Evolutionary conservation across 2,113 vertebrate genomes (phyloP), one percentile per base, ranked within the genome.

Genomic region (Steatornis caripensis): DNA sequence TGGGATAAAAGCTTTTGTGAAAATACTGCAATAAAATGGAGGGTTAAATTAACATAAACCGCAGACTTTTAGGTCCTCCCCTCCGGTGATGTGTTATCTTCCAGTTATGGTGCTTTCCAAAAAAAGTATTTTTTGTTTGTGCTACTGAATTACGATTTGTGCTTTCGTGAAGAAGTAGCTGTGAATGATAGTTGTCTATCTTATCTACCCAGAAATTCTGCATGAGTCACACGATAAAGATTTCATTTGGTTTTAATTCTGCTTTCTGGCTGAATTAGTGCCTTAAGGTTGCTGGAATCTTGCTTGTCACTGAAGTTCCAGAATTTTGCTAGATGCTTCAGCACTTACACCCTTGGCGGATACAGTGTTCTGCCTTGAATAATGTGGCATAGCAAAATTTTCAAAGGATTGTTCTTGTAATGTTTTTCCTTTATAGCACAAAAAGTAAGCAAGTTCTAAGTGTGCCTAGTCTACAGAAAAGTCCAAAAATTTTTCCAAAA

Each of bases 1-100:
- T 60, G 81, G 74, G 85, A 75, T 97, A 96, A 97, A 98, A 96
- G 41, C 24, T 51, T 80, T 58, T 69, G 26, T 86, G 83, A 74
- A 90, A 77, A 70, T 71, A 62, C 0, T 36, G 34, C 12, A 15
- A 20, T 54, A 27, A 51, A 64, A 15, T 11, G 11, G 55, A 78
- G n/a, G 32, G 49, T 77, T 88, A 62, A 90, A 76, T 84, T 86
- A 10, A 90, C 11, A 66, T 81, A 93, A 71, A 89, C 91, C 89
- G 43, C 43, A 39, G 7, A 79, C 5, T 57, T 72, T 30, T 27
- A 76, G 41, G 17, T 87, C 17, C 6, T 71, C 17, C 6, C 68
- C 22, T 87, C 60, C 37, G 46, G 61, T 74, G 60, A 76, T 53
- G n/a, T 37, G 19, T 57, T 62, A 13, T 10, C 39, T 86, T 86